Evolutionary conservation across 1,140 invertebrate genomes (phyloP).

Genomic region (Meloidogyne chitwoodi): DNA sequence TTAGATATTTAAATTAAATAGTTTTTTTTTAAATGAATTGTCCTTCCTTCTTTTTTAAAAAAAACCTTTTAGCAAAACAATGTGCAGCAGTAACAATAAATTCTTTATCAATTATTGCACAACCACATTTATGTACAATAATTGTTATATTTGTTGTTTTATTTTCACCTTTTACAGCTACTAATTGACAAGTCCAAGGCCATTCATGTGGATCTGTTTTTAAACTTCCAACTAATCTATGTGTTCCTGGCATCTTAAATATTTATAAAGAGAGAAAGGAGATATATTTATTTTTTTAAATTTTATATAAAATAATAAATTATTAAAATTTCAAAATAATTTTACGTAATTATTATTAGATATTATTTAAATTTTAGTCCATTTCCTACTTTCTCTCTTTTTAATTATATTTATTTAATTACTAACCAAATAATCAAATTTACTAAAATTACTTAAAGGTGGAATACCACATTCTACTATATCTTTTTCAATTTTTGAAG

Average conservation of each 20-base stretch:
- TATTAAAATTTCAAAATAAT: too few relatives aligned
- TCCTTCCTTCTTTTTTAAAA: background rate
- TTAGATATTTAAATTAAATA: too few relatives aligned
- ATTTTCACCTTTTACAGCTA: constrained; percentile 4
- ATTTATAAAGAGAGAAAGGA: too few relatives aligned
- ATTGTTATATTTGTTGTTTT: background rate
- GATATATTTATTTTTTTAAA: too few relatives aligned
- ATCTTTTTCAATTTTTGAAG: background rate
- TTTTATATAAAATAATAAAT: too few relatives aligned
- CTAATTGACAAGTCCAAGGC: constrained; percentile 41
- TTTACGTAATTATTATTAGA: too few relatives aligned
- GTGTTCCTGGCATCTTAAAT: constrained; percentile 9
- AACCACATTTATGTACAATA: constrained; percentile 33
- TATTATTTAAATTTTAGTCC: too few relatives aligned
- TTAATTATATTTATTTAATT: background rate
- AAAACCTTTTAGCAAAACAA: constrained; percentile 32
- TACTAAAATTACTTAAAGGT: constrained; percentile 13
- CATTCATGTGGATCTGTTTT: constrained; percentile 30
- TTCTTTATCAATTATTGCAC: constrained; percentile 30
- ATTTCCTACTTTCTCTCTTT: too few relatives aligned
- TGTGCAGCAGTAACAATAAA: constrained; percentile 39
- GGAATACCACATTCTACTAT: background rate
- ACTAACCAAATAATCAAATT: constrained; percentile 14
- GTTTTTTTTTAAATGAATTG: too few relatives aligned
- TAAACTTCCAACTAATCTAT: constrained; percentile 35